Base-by-base conservation (phyloP, 2,888 invertebrate genomes). In the Hydropsyche betteni region DNA sequence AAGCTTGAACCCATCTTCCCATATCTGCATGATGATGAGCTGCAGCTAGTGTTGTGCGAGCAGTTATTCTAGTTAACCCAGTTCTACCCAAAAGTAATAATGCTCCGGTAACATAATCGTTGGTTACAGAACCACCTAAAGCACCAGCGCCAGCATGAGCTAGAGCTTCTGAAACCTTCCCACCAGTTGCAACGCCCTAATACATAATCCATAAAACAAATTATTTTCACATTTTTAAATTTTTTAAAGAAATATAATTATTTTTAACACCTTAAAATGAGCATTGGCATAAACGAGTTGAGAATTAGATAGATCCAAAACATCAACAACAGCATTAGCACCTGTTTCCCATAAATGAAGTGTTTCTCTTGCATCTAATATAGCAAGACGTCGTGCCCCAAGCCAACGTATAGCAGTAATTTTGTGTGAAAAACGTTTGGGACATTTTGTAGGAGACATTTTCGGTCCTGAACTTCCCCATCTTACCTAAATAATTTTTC, bases 151-250 rank as follows among this genome's bases (percentile, higher is more conserved):
- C 90, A 0, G 90, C 90, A 73, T 86, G 82, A 55, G 89, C 87
- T 83, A 90, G 86, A 0, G 90, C 90, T 3, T 87, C 88, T 77
- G 94, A 89, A 80, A 93, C 99, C 83, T 97, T 96, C 0, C 98
- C 98, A 5, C 99, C 99, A 0, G 98, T 98, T 78, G 97, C 97
- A 55, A 98, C 87, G 0, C 94, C 98, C 87, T 97, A 91, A 81
- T 93, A 94, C 82, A 84, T 68, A 14, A 72, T 58, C 1, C 0
- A 36, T 53, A 16, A 52, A 55, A 71, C 33, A 44, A 8, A 44
- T 44, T 8, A 44, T 44, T 44, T 44, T 44, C 44, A 44, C 2
- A 8, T 8, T 1, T 4, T 8, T 44, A 4, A 2, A 44, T 44
- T 24, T 24, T 24, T 24, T 24, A 24, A 2, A 10, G 2, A 2